Conservation (phyloP, 2,113 vertebrate genomes). For the Marcusenius ussheri region DNA sequence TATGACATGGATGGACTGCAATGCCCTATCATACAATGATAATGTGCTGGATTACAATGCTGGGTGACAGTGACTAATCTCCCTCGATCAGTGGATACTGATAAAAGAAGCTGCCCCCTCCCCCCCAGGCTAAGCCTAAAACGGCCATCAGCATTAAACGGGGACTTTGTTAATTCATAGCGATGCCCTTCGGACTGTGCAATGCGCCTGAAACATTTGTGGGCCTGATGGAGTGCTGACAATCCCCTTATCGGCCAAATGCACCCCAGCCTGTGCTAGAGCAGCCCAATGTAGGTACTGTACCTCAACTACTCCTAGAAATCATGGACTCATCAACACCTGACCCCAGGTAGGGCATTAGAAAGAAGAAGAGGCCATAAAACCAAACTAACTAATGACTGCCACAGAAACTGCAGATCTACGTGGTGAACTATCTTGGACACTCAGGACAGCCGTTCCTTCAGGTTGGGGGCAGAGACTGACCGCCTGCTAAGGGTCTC, state of each 20-base stretch:
- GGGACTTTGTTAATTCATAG: neutral
- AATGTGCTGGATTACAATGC: neutral
- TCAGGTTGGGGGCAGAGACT: neutral
- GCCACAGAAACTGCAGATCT: neutral
- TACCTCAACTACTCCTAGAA: neutral
- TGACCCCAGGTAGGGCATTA: neutral
- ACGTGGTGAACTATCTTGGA: neutral
- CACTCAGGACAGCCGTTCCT: neutral
- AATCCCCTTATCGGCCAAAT: neutral
- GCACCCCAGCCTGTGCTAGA: neutral
- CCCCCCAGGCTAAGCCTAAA: neutral
- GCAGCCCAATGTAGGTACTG: neutral
- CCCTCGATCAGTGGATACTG: neutral
- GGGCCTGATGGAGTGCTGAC: neutral
- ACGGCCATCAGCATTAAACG: neutral
- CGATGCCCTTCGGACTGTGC: neutral
- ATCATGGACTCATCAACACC: neutral
- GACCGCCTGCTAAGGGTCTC: neutral
- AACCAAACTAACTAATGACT: neutral
- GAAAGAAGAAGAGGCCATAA: neutral
- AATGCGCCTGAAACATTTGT: neutral
- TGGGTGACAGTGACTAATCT: neutral
- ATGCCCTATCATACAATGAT: neutral
- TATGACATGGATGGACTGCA: neutral
- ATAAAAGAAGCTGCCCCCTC: neutral